Percentiles rank a stretch among this genome's conserved stretches.
Conservation (phyloP, 2,113 vertebrate species). For the Clarias magur region DNA sequence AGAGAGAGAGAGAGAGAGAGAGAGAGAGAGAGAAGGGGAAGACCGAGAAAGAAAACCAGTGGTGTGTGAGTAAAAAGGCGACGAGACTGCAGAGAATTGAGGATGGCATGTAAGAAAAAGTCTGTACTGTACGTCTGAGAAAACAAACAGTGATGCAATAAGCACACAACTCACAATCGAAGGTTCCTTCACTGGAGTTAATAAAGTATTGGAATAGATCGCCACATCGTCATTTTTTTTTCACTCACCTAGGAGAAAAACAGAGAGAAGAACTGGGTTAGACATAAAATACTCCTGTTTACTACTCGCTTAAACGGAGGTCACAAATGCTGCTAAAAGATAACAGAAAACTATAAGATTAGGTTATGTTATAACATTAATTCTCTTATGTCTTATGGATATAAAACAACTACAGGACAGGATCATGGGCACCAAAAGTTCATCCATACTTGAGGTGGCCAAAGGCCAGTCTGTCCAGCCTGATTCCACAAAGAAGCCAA, state of each 20-base stretch:
- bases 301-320: background rate
- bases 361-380: too few relatives aligned
- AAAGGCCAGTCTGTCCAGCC: too few relatives aligned
- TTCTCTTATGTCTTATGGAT: background rate
- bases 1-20: slow-evolving; percentile 67
- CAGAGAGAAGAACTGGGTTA: slow-evolving; percentile 35
- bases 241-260: slow-evolving; percentile 57
- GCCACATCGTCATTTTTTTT: slow-evolving; percentile 3
- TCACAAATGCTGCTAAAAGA: background rate
- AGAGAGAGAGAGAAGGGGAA: slow-evolving; percentile 56
- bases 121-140: background rate
- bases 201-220: slow-evolving; percentile 24
- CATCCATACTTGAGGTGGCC: too few relatives aligned
- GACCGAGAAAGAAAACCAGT: background rate
- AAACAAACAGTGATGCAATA: slow-evolving; percentile 29
- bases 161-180: slow-evolving; percentile 43
- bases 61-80: background rate
- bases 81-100: slow-evolving; percentile 9
- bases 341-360: background rate
- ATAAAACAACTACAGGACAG: background rate
- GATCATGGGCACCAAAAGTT: too few relatives aligned
- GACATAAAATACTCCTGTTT: background rate
- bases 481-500: too few relatives aligned
- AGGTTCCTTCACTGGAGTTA: slow-evolving; percentile 4
- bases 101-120: slow-evolving; percentile 37